A percentile compares a stretch with the other conserved stretches of the same genome.
Conservation (phyloP, 64 coral and sea anemone genomes). For the Acropora tenuis region DNA sequence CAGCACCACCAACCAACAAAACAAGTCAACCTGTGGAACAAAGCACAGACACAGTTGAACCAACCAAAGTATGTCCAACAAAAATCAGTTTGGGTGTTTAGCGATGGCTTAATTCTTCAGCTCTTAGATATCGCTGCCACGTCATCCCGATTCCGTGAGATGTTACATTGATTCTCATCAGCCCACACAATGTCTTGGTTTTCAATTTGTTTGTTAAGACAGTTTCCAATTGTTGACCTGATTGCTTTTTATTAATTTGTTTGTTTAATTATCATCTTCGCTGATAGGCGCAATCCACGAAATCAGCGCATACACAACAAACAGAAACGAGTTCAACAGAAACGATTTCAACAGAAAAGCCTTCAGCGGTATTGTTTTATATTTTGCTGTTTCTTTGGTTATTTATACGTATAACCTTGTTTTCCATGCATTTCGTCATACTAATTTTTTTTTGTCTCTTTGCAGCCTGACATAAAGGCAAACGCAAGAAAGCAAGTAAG, state of each 20-base stretch:
- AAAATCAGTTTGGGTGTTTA: no score
- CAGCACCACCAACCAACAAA: not conserved
- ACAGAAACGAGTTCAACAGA: no score
- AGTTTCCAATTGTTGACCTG: no score
- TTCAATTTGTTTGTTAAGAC: no score
- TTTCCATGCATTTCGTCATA: not conserved
- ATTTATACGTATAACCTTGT: not conserved
- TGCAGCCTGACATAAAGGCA: not conserved
- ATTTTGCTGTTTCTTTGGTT: not conserved
- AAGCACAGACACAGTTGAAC: not conserved
- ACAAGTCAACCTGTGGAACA: not conserved
- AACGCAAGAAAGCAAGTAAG: conserved; percentile 20
- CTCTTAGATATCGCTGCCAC: no score
- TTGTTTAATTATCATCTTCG: not conserved
- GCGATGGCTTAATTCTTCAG: no score
- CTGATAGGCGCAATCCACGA: not conserved
- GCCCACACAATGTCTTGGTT: no score
- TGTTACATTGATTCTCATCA: no score
- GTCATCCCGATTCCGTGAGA: no score
- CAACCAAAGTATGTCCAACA: conserved; percentile 1
- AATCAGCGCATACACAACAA: not conserved
- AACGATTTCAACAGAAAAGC: no score
- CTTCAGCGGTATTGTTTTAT: not conserved
- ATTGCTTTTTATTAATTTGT: not conserved
- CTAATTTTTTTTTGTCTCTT: not conserved